Percentiles rank a stretch among this genome's conserved stretches.
These are phyloP conservation scores for Tachina grossa DNA, from an alignment of 2,888 invertebrate species.

Conservation along the genomic window DNA sequence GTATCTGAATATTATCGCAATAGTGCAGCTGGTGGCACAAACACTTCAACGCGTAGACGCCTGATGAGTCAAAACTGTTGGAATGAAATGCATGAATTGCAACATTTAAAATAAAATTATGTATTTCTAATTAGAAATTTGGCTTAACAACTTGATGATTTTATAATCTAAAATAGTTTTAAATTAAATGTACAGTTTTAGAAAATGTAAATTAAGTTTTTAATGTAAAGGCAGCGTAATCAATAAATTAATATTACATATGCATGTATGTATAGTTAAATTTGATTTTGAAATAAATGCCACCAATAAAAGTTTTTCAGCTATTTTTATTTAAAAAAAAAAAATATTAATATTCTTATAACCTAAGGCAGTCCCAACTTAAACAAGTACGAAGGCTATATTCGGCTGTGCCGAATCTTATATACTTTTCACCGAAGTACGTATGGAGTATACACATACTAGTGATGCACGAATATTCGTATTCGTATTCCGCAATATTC, in stretches of 20 bases:
- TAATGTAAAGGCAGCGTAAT: not conserved
- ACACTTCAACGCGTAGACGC: conserved; percentile 81
- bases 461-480: too few species aligned
- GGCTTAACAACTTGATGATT: not conserved
- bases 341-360: too few species aligned
- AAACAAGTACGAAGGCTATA: too few species aligned
- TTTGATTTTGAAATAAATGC: too few species aligned
- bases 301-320: not conserved
- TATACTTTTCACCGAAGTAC: too few species aligned
- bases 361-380: too few species aligned
- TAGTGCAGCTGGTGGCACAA: conserved; percentile 74
- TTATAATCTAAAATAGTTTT: not conserved
- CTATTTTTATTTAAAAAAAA: not conserved
- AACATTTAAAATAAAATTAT: conserved; percentile 77
- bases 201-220: not conserved
- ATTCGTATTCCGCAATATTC: too few species aligned
- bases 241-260: too few species aligned
- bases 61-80: conserved; percentile 82
- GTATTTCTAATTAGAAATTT: not conserved
- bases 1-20: conserved; percentile 83
- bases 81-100: conserved; percentile 83
- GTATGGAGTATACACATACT: too few species aligned
- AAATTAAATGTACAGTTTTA: not conserved
- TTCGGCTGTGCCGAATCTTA: too few species aligned
- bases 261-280: too few species aligned